These are phyloP conservation scores for Heliconius charithonia DNA, from an alignment of 2,888 invertebrate species.

Conservation along the genomic window DNA sequence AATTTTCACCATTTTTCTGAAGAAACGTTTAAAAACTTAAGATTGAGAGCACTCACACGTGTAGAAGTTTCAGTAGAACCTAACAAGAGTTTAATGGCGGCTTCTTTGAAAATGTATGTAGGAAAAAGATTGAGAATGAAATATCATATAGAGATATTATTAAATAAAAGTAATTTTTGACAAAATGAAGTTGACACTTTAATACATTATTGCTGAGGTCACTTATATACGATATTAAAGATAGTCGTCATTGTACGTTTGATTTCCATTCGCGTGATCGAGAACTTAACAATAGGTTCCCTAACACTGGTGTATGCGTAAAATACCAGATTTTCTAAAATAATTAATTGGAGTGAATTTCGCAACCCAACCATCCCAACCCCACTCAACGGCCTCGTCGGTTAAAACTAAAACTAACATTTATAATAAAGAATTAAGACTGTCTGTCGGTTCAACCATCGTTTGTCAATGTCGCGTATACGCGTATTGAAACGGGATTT, in stretches of 20 bases:
- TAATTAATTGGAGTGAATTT: not conserved
- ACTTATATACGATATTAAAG: too few species aligned
- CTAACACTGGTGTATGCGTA: too few species aligned
- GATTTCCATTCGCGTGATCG: too few species aligned
- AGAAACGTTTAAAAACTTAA: conserved; percentile 4
- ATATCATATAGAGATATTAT: too few species aligned
- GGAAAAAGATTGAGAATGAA: not conserved
- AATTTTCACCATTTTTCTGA: not conserved
- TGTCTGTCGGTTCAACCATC: conserved; percentile 7
- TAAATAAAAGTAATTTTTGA: too few species aligned
- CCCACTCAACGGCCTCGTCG: not conserved
- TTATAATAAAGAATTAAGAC: conserved; percentile 10
- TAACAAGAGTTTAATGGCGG: not conserved
- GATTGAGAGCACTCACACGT: not conserved
- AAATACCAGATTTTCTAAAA: not conserved
- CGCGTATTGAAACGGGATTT: conserved; percentile 11
- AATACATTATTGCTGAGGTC: too few species aligned
- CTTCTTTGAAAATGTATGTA: not conserved
- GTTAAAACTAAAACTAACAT: conserved; percentile 10
- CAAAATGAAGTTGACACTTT: too few species aligned
- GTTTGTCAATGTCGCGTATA: conserved; percentile 20
- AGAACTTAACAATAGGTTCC: too few species aligned
- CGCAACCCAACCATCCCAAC: not conserved
- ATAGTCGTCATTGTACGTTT: too few species aligned
- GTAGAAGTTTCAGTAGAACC: not conserved